Percentiles rank a stretch among this genome's conserved stretches.
Conservation (phyloP, 2,113 vertebrate species). For the Mormoops blainvillei region DNA sequence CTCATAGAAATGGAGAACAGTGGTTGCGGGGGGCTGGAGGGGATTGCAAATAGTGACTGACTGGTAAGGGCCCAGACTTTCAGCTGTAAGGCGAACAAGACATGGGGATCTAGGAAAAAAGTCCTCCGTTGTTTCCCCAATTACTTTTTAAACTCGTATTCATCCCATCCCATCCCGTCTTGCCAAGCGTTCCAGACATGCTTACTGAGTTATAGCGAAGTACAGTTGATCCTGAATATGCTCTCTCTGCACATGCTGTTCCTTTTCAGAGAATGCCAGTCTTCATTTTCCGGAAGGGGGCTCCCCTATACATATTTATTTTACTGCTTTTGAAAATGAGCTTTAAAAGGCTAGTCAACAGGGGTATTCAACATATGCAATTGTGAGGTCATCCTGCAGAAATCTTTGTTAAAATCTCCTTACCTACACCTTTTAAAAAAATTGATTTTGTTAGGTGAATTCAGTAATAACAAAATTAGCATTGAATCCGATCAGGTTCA, state of each 20-base stretch:
- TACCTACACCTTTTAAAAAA: background rate
- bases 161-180: background rate
- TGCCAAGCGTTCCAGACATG: background rate
- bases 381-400: background rate
- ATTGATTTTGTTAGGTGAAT: background rate
- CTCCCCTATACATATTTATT: background rate
- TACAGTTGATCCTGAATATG: background rate
- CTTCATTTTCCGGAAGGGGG: background rate
- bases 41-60: background rate
- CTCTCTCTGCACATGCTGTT: background rate
- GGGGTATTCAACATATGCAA: background rate
- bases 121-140: too few species aligned
- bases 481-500: background rate
- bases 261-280: background rate
- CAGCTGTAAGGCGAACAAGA: background rate
- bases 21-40: background rate
- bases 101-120: background rate
- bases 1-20: background rate
- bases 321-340: background rate
- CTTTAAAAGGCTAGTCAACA: background rate
- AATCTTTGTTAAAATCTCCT: background rate
- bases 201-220: background rate
- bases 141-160: background rate
- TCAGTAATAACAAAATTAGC: background rate
- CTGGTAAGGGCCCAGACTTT: background rate